A percentile compares a stretch with the other conserved stretches of the same genome.
Conservation (phyloP, 1,140 invertebrate species). For the Tetranychus urticae region DNA sequence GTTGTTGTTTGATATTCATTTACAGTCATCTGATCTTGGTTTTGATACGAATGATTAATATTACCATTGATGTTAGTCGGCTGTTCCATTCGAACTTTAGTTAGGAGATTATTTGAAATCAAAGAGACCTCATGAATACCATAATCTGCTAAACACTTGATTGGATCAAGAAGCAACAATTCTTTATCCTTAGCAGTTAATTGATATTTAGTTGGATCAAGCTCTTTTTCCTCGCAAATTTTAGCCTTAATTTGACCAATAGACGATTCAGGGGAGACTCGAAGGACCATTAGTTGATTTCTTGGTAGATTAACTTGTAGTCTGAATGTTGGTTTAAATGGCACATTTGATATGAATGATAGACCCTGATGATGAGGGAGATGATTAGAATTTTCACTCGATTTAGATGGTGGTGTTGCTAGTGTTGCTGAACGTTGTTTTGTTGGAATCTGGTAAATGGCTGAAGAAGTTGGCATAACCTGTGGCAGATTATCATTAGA, state of each 20-base stretch:
- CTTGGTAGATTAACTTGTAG: conserved; percentile 54
- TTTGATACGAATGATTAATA: not conserved
- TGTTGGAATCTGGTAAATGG: not conserved
- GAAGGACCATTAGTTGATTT: conserved; percentile 50
- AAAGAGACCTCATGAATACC: conserved; percentile 11
- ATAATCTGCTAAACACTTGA: conserved; percentile 11
- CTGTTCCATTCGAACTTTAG: not conserved
- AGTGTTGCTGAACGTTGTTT: not conserved
- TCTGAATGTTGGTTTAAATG: conserved; percentile 36
- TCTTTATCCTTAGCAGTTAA: conserved; percentile 20
- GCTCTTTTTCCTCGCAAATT: conserved; percentile 52
- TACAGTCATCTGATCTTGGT: not conserved
- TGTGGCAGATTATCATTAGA: conserved; percentile 5
- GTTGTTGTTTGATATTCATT: not conserved
- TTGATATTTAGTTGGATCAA: conserved; percentile 46
- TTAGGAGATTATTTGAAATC: conserved; percentile 8
- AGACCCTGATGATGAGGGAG: not conserved
- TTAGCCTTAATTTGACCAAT: conserved; percentile 39
- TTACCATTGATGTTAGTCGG: not conserved
- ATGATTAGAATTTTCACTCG: not conserved
- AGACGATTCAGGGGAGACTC: conserved; percentile 38
- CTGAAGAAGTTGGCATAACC: not conserved
- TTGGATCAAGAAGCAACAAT: conserved; percentile 9
- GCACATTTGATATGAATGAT: not conserved
- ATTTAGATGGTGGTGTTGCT: not conserved